phyloP scores from a whole-genome alignment of 2,797 vertebrate species.

The Botia almorhae region DNA sequence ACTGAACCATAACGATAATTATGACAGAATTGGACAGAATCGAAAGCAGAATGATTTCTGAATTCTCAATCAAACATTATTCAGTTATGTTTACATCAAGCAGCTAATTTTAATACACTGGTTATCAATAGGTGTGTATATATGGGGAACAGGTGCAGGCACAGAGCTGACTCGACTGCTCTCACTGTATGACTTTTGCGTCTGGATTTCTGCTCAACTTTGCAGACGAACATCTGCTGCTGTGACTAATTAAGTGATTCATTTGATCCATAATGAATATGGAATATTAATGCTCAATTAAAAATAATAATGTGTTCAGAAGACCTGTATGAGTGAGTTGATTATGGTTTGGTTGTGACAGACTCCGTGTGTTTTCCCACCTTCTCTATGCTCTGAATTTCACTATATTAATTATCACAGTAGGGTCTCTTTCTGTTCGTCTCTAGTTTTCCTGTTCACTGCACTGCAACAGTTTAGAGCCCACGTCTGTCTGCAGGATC shows the following conservation, averaged over 20 bases:
- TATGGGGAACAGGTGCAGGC: neutral
- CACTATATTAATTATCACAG: too few species aligned
- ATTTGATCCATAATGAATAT: neutral
- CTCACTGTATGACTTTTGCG: neutral
- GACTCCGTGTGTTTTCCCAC: too few species aligned
- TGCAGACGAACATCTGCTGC: neutral
- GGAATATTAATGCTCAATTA: neutral
- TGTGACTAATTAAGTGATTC: neutral
- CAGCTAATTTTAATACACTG: neutral
- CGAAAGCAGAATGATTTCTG: neutral
- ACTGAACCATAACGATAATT: neutral
- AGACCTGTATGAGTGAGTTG: neutral
- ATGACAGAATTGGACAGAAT: neutral
- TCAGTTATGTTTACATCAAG: neutral
- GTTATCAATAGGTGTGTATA: neutral
- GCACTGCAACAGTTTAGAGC: constrained; percentile 74
- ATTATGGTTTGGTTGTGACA: too few species aligned
- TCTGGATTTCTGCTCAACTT: neutral
- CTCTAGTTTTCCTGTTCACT: constrained; percentile 71
- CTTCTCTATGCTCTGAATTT: too few species aligned
- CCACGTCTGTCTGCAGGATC: constrained; percentile 69
- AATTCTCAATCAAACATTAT: neutral
- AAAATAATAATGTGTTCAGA: constrained; percentile 22
- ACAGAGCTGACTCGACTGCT: neutral
- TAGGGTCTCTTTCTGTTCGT: too few species aligned